Conservation (phyloP, 2,888 invertebrate species). For the Thecocarcelia acutangulata region DNA sequence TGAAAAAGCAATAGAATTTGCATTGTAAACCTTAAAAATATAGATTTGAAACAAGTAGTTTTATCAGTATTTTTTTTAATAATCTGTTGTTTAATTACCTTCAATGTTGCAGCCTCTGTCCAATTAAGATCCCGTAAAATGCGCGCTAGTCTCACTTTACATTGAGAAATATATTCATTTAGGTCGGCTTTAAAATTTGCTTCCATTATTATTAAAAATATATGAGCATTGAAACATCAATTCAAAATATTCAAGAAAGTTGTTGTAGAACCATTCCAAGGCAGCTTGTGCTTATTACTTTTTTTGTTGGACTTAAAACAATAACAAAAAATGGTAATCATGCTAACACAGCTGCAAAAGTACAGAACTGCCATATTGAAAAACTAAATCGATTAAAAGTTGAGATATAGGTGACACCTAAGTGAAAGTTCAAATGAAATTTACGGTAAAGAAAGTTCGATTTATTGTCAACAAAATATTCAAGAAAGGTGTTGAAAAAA, state of each 20-base stretch:
- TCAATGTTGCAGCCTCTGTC: slow-evolving; percentile 72
- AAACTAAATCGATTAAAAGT: too few species aligned
- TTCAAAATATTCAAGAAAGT: too few species aligned
- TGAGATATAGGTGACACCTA: too few species aligned
- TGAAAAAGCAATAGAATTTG: slow-evolving; percentile 46
- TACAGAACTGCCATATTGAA: neutral
- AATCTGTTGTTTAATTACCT: slow-evolving; percentile 61
- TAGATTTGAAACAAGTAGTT: neutral
- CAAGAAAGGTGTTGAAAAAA: too few species aligned
- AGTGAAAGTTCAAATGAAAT: too few species aligned
- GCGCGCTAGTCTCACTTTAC: slow-evolving; percentile 70
- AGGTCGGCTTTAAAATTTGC: slow-evolving; percentile 12
- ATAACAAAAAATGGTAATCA: slow-evolving; percentile 24
- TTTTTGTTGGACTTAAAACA: neutral
- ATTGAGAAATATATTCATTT: slow-evolving; percentile 60
- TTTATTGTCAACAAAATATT: too few species aligned
- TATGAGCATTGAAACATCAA: too few species aligned
- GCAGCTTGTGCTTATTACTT: neutral
- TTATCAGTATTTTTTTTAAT: neutral
- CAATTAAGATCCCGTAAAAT: slow-evolving; percentile 74
- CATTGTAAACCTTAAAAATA: slow-evolving; percentile 60
- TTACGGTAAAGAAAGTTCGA: too few species aligned
- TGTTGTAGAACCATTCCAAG: too few species aligned
- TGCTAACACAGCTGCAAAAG: neutral
- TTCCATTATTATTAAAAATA: slow-evolving; percentile 25